Percentiles rank a stretch among this genome's conserved stretches.
Evolutionary conservation across 1,140 invertebrate species (phyloP).

Genomic region (Tribolium madens): DNA sequence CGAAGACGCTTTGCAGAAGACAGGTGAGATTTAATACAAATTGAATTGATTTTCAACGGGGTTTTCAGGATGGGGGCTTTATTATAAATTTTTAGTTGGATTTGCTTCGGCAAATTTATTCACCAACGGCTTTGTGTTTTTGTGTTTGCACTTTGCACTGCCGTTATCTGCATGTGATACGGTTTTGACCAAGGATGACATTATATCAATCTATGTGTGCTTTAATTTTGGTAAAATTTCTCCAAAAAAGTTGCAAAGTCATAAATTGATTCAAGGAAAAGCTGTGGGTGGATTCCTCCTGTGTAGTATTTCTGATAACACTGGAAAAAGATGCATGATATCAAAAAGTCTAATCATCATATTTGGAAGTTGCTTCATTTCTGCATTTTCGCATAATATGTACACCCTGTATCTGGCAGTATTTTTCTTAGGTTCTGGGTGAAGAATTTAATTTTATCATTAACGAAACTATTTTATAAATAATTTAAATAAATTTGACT

Average conservation of each 20-base stretch:
- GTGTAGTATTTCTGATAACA: slow-evolving; percentile 50
- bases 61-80: slow-evolving; percentile 55
- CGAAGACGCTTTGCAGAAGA: slow-evolving; percentile 44
- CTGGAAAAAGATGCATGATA: slow-evolving; percentile 53
- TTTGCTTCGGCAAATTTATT: slow-evolving; percentile 48
- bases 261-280: slow-evolving; percentile 49
- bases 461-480: neutral
- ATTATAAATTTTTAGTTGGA: slow-evolving; percentile 47
- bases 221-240: slow-evolving; percentile 47
- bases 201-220: slow-evolving; percentile 44
- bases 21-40: slow-evolving; percentile 5
- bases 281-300: slow-evolving; percentile 56
- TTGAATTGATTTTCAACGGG: neutral
- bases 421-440: slow-evolving; percentile 56
- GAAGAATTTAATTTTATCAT: slow-evolving; percentile 37
- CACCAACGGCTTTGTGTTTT: slow-evolving; percentile 48
- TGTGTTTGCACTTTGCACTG: slow-evolving; percentile 54
- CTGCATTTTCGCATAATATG: slow-evolving; percentile 52
- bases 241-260: neutral
- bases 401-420: slow-evolving; percentile 46
- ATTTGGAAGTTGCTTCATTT: slow-evolving; percentile 53
- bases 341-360: slow-evolving; percentile 52
- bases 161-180: slow-evolving; percentile 56
- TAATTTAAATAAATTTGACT: too few relatives aligned
- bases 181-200: slow-evolving; percentile 41